Base-by-base conservation (phyloP, 2,113 vertebrate species). In the Mormyrus iriodes region DNA sequence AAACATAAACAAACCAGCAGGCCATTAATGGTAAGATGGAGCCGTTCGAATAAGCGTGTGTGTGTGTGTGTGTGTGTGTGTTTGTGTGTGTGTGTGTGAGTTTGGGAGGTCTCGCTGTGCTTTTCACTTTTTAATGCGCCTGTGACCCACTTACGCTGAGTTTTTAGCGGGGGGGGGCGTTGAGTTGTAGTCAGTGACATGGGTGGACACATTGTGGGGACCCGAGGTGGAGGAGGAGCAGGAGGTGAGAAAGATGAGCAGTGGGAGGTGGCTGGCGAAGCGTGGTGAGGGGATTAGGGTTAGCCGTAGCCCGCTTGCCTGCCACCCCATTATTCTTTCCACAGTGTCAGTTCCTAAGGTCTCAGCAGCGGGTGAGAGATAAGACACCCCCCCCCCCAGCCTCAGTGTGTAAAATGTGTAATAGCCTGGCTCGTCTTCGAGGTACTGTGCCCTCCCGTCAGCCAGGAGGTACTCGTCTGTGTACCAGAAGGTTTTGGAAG, bases 61-160 rank as follows among this genome's bases (percentile, higher is more conserved):
- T 24, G 2, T 55, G 19, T 58, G 6, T 82, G 53, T 19, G 42
- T 90, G 27, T 76, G 13, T 17, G 73, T 86, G 84, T 31, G 53
- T 58, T 69, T 15, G 44, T 48, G 65, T 89, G 46, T 84, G 69
- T 53, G 0, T 55, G 42, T 49, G 39, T 13, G 27, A 24, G 53
- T 61, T 46, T n/a, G 24, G 15, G 19, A 0, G 21, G 42, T 31
- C n/a, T 27, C 27, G 2, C n/a, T 53, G 51, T 53, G 51, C 48
- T 13, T 91, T 93, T 94, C 91, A 93, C 91, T 95, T 94, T 93
- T 95, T 95, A 91, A 94, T 93, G 93, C 92, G 92, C 58, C 92
- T 90, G 91, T 95, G 94, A 96, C 95, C 95, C 93, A 95, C 92
- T 95, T 95, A 94, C 92, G 94, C 91, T 12, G 89, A 93, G 92